Evolutionary conservation across 2,113 vertebrate species (phyloP).

Genomic region (Scytalopus superciliaris): DNA sequence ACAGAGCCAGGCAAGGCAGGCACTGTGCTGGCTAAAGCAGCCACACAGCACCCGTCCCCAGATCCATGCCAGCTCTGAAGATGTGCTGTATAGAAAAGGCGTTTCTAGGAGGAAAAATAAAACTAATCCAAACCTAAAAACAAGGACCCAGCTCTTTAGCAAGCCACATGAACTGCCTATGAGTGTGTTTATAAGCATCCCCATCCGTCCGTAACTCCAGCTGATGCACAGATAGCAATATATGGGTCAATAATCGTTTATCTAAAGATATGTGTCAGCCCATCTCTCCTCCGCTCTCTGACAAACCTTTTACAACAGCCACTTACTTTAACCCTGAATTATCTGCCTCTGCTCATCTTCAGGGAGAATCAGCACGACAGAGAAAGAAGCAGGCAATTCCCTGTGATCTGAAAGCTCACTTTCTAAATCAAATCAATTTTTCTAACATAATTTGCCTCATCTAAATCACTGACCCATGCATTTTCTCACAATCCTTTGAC

Average conservation of each 20-base stretch:
- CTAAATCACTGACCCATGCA: constrained; percentile 44
- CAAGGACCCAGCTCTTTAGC: not conserved
- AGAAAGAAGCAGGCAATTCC: constrained; percentile 35
- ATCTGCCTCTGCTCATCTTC: not conserved
- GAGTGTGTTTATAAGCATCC: not conserved
- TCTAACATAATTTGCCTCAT: constrained; percentile 54
- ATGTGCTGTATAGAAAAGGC: not conserved
- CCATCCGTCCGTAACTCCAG: rapidly evolving
- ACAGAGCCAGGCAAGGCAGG: not conserved
- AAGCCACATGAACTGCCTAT: not conserved
- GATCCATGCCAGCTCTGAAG: not conserved
- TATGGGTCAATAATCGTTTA: not conserved
- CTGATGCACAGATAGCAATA: not conserved
- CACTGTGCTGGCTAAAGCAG: not conserved
- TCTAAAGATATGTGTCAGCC: not conserved
- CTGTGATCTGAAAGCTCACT: constrained; percentile 24
- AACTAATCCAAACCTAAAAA: not conserved
- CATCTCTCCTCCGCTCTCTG: not conserved
- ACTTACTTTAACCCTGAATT: constrained; percentile 55
- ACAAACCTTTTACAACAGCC: constrained; percentile 20
- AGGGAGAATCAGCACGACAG: not conserved
- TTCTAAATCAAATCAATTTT: constrained; percentile 61
- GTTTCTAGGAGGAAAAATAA: not conserved
- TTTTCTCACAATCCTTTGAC: constrained; percentile 57
- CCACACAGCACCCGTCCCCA: not conserved